These are phyloP conservation scores for Pygoscelis adeliae DNA, from an alignment of 2,113 vertebrate species.

Conservation along the genomic window DNA sequence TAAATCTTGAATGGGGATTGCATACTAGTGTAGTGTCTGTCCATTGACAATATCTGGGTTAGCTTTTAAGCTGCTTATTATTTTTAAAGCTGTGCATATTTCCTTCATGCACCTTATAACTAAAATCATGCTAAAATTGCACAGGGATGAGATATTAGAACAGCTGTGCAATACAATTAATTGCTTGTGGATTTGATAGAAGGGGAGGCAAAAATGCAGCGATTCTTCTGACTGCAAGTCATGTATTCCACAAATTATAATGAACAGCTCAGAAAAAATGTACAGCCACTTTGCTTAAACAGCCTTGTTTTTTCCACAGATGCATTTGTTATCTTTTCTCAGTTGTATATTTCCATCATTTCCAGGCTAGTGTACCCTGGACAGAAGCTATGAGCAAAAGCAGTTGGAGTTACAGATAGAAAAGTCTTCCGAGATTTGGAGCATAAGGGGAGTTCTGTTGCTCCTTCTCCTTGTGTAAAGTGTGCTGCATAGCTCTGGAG, in stretches of 20 bases:
- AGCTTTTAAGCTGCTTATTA: not conserved
- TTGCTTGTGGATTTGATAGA: not conserved
- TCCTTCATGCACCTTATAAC: not conserved
- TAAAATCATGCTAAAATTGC: not conserved
- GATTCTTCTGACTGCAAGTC: not conserved
- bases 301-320: not conserved
- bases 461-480: not conserved
- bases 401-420: not conserved
- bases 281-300: not conserved
- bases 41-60: not conserved
- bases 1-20: not conserved
- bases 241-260: not conserved
- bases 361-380: not conserved
- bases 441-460: not conserved
- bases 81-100: not conserved
- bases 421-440: not conserved
- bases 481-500: not conserved
- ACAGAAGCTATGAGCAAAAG: not conserved
- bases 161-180: not conserved
- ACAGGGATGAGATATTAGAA: not conserved
- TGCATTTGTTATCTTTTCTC: not conserved
- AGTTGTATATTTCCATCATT: not conserved
- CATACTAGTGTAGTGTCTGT: not conserved
- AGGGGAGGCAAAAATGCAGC: accelerated
- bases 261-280: not conserved